These are phyloP conservation scores for Pangasianodon hypophthalmus DNA, from an alignment of 2,113 vertebrate genomes.

Conservation along the genomic window DNA sequence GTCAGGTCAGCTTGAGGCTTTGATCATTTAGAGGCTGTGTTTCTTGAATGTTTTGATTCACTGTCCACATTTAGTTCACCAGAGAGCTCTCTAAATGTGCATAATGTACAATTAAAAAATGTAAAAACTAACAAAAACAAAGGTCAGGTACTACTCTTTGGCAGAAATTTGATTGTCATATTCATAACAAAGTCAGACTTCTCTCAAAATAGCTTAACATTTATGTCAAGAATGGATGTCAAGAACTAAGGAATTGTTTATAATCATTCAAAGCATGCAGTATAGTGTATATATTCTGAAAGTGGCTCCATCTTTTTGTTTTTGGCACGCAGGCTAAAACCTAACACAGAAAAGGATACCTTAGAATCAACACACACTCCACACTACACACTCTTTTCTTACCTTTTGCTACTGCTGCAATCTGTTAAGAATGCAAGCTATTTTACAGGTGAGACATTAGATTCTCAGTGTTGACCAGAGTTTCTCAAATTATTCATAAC, in stretches of 20 bases:
- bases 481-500: not conserved
- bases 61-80: not conserved
- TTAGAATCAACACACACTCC: constrained; percentile 65
- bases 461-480: constrained; percentile 11
- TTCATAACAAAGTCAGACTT: not conserved
- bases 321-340: not conserved
- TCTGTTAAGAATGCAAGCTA: constrained; percentile 68
- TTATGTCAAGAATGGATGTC: not conserved
- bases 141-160: not conserved
- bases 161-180: not conserved
- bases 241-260: not conserved
- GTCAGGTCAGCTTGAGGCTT: not conserved
- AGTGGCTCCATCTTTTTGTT: constrained; percentile 11
- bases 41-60: not conserved
- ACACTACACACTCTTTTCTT: constrained; percentile 74
- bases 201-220: not conserved
- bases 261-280: not conserved
- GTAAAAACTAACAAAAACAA: not conserved
- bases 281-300: constrained; percentile 1
- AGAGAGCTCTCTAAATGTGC: not conserved
- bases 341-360: constrained; percentile 55
- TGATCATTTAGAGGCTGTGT: not conserved
- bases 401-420: constrained; percentile 70
- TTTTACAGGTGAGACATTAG: constrained; percentile 57
- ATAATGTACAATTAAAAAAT: not conserved